Evolutionary conservation across 2,797 vertebrate species (phyloP).

Genomic region (Prionace glauca): DNA sequence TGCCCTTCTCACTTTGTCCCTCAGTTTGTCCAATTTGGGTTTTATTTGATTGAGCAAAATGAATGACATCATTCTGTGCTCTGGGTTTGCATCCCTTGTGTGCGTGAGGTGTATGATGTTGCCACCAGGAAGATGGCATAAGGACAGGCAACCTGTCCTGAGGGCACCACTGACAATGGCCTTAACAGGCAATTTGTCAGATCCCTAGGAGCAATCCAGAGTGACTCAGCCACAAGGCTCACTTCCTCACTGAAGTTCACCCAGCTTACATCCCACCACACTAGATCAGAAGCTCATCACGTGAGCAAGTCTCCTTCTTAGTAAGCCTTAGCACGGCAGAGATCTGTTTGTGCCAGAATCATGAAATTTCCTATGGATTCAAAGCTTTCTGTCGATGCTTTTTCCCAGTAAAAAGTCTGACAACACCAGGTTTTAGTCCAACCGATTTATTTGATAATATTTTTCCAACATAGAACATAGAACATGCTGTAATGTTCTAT

Average conservation of each 20-base stretch:
- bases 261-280: background rate
- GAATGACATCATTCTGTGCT: background rate
- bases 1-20: too few species aligned
- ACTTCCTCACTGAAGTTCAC: background rate
- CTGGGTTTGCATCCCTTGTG: background rate
- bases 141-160: background rate
- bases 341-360: background rate
- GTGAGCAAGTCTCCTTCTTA: background rate
- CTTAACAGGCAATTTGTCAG: background rate
- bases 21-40: too few species aligned
- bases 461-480: too few species aligned
- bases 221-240: conserved; percentile 3
- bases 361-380: background rate
- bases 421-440: too few species aligned
- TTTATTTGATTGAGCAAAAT: too few species aligned
- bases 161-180: background rate
- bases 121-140: background rate
- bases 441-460: too few species aligned
- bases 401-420: too few species aligned
- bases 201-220: background rate
- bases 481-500: too few species aligned
- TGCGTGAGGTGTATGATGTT: background rate
- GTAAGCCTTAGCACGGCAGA: background rate
- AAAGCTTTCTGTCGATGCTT: background rate
- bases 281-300: background rate